Base-by-base conservation (phyloP, 1,140 invertebrate species). In the Sycobia sp. region DNA sequence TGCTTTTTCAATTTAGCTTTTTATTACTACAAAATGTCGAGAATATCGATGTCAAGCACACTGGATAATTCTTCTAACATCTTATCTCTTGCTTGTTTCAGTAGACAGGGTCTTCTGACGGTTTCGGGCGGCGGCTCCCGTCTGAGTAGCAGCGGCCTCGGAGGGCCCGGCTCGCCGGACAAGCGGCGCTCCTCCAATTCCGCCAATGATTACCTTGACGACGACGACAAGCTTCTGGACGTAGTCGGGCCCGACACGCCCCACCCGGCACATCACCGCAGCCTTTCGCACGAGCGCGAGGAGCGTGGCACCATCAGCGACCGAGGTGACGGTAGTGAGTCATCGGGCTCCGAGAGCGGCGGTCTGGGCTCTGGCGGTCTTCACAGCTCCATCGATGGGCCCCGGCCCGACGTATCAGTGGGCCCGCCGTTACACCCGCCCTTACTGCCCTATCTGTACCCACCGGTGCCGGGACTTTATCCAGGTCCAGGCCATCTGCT, bases 381-480 rank as follows among this genome's bases (percentile, higher is more conserved):
- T 56, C 73, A 71, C 56, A 74, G 73, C 66, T 83, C 89, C 53
- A 86, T 87, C 8, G 85, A 86, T 49, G 83, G 85, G 0, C 91
- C 91, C 3, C 87, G 90, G 41, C 91, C 91, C 3, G 93, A 94
- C 79, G 92, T 94, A 22, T 92, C 90, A 7, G 88, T 94, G 4
- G 93, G 93, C 10, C 92, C 92, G 18, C 92, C 93, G 9, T 89
- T 94, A 11, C 92, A 94, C 72, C 92, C 92, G 11, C 91, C 91
- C 14, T 83, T 95, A 49, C 82, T 95, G 67, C 93, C 93, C 57
- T 96, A 95, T 83, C 86, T 96, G 14, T 94, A 94, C 76, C 90
- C 90, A 0, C 90, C 90, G n/a, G 78, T 82, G 9, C 84, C 84
- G 2, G 91, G 91, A 2, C 81, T 95, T 50, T 95, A 95, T 79